phyloP scores from a whole-genome alignment of 2,113 vertebrate genomes.

The Chionodraco myersi region DNA sequence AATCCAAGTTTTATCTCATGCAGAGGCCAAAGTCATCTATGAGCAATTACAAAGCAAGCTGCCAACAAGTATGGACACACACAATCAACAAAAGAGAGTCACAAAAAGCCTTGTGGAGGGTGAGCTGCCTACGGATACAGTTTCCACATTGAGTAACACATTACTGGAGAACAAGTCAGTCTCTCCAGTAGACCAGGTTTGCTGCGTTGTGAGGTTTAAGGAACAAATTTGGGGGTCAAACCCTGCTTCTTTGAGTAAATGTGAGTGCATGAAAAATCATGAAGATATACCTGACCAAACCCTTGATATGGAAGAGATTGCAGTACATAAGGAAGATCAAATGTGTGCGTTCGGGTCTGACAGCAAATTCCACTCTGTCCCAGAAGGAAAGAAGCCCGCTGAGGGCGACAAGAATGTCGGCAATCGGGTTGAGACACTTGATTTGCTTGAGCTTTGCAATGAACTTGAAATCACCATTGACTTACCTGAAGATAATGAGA shows the following conservation, averaged over 20 bases:
- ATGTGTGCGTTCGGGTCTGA: neutral
- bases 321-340: neutral
- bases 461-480: neutral
- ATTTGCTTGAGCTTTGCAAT: neutral
- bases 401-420: neutral
- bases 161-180: neutral
- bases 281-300: neutral
- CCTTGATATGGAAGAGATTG: neutral
- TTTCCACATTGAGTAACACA: neutral
- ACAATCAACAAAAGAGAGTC: neutral
- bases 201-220: constrained; percentile 73
- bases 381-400: neutral
- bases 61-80: neutral
- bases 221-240: constrained; percentile 23
- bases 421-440: neutral
- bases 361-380: neutral
- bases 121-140: neutral
- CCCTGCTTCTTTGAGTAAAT: constrained; percentile 24
- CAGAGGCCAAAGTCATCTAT: constrained; percentile 62
- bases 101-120: neutral
- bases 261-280: constrained; percentile 27
- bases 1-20: constrained; percentile 70
- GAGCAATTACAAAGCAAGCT: constrained; percentile 15
- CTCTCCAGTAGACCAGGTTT: constrained; percentile 48
- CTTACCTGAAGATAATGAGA: constrained; percentile 1